Base-by-base conservation (phyloP, 2,113 vertebrate genomes). In the Steatornis caripensis region DNA sequence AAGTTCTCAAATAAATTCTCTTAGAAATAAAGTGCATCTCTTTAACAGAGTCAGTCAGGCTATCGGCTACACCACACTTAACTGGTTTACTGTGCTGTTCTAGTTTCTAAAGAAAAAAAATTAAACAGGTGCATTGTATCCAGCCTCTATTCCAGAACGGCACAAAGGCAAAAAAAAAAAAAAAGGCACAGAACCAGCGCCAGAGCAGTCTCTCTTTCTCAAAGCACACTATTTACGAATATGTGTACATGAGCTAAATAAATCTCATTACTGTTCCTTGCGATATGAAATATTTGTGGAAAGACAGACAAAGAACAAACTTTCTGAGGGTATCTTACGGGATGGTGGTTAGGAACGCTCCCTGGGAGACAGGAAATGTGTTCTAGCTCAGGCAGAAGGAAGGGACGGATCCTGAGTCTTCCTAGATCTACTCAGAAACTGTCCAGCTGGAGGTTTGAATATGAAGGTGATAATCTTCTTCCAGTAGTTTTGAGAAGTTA, bases 361-460 rank as follows among this genome's bases (percentile, higher is more conserved):
- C 0, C 29, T 4, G 1, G 13, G 36, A 62, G 46, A 58, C 1
- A 16, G 15, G 9, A 91, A 66, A 53, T 6, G 0, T 48, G 23
- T 87, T 74, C 71, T 21, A 81, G 9, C 10, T 75, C 14, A 6
- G 26, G 23, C 74, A 37, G 23, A 65, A 74, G 22, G 77, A 75
- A 2, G 2, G 7, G 15, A 43, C 11, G 71, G 30, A 36, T 70
- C 29, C 48, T 5, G 1, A 5, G 11, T 58, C 13, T 71, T 93
- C 41, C 55, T 45, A 23, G 26, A 41, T 22, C 18, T n/a, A 7
- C 15, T 49, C 57, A n/a, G 30, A 85, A 57, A 46, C 30, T 66
- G 15, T 29, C 24, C 17, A 58, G 20, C 23, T 17, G 7, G 14
- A 7, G 11, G 9, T 8, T 49, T 61, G 43, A 46, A 57, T 34